Evolutionary conservation across 2,797 vertebrate species (phyloP).

Genomic region (Lateolabrax maculatus): DNA sequence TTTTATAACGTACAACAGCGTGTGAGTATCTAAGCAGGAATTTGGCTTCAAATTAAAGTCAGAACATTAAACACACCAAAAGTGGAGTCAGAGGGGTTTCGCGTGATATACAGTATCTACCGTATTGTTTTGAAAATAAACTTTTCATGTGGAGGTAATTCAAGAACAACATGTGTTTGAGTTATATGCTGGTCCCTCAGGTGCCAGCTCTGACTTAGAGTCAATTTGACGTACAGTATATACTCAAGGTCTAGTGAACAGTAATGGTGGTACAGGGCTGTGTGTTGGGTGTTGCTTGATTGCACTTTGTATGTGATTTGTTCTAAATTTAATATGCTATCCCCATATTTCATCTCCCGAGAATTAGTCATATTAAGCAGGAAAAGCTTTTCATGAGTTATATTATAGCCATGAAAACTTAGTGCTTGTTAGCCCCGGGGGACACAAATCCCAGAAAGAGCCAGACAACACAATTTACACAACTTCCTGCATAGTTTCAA

Average conservation of each 20-base stretch:
- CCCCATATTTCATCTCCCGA: slow-evolving; percentile 20
- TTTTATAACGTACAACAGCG: background rate
- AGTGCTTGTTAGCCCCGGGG: slow-evolving; percentile 25
- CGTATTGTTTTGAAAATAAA: slow-evolving; percentile 16
- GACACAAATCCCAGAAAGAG: slow-evolving; percentile 44
- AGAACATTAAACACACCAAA: slow-evolving; percentile 11
- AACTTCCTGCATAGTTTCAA: slow-evolving; percentile 63
- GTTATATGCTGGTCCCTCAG: background rate
- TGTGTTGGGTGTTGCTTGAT: background rate
- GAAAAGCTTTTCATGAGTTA: slow-evolving; percentile 26
- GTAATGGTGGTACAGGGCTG: background rate
- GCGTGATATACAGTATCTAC: slow-evolving; percentile 8
- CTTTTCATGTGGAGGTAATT: slow-evolving; percentile 45
- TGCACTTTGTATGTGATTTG: slow-evolving; percentile 4
- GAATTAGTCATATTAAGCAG: slow-evolving; percentile 12
- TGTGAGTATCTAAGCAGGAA: slow-evolving; percentile 13
- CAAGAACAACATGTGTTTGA: slow-evolving; percentile 55
- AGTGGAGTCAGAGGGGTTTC: slow-evolving; percentile 21
- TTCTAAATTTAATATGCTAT: slow-evolving; percentile 26
- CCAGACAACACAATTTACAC: slow-evolving; percentile 52
- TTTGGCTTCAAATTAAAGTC: slow-evolving; percentile 16
- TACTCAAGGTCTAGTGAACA: slow-evolving; percentile 3
- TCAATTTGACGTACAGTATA: background rate
- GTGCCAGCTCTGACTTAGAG: slow-evolving; percentile 20
- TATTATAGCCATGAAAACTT: slow-evolving; percentile 34